phyloP scores from a whole-genome alignment of 1,140 invertebrate genomes.

The Semibalanus balanoides region DNA sequence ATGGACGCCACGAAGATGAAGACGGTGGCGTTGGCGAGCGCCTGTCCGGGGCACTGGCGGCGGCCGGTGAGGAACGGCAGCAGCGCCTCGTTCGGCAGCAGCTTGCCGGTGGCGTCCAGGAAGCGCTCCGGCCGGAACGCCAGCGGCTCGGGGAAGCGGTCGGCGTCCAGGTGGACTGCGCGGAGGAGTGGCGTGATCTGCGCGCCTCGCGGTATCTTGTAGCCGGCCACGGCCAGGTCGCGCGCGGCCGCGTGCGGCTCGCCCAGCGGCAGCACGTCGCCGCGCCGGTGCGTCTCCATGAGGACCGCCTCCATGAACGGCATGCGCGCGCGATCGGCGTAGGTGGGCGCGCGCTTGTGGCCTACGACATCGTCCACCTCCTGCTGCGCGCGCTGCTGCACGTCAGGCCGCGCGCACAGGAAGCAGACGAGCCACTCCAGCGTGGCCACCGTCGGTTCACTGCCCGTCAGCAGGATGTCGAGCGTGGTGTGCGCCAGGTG shows the following conservation, averaged over 20 bases:
- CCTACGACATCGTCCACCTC: constrained; percentile 27
- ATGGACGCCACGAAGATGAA: neutral
- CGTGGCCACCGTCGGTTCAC: constrained; percentile 26
- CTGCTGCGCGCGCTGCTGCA: constrained; percentile 24
- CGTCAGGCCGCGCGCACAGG: constrained; percentile 26
- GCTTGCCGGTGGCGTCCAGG: constrained; percentile 15
- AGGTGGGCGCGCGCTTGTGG: constrained; percentile 9
- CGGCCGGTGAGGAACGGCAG: constrained; percentile 32
- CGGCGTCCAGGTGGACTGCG: constrained; percentile 28
- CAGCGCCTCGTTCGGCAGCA: constrained; percentile 9
- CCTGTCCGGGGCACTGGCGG: constrained; percentile 1
- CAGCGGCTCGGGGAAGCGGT: constrained; percentile 28
- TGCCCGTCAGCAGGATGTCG: constrained; percentile 28
- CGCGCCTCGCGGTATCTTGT: constrained; percentile 16
- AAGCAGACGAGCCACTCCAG: constrained; percentile 25
- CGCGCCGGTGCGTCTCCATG: constrained; percentile 7
- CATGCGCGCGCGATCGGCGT: constrained; percentile 8
- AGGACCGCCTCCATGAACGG: constrained; percentile 9
- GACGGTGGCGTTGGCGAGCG: neutral
- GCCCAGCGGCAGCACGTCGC: neutral
- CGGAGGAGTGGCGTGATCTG: constrained; percentile 28
- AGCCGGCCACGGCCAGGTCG: constrained; percentile 17
- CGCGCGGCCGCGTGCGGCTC: constrained; percentile 10
- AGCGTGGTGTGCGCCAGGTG: neutral
- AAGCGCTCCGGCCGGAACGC: constrained; percentile 30